phyloP scores from a whole-genome alignment of 2,113 vertebrate species.

The Terrapene triunguis region DNA sequence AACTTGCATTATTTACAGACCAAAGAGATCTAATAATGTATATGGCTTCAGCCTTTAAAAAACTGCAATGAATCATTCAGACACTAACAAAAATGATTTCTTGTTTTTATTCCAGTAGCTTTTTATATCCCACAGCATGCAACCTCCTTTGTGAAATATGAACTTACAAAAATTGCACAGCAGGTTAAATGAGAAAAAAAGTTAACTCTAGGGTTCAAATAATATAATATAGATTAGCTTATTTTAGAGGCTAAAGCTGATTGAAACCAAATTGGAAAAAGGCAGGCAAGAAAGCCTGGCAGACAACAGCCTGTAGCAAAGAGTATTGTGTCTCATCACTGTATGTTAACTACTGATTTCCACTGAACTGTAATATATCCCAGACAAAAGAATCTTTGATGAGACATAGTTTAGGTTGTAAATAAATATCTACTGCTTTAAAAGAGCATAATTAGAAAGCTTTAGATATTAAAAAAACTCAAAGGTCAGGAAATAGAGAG shows the following conservation, averaged over 20 bases:
- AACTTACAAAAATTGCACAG: slow-evolving; percentile 4
- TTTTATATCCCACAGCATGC: slow-evolving; percentile 36
- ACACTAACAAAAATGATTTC: slow-evolving; percentile 10
- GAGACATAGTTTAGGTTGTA: neutral
- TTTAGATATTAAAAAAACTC: neutral
- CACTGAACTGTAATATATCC: neutral
- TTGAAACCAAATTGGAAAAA: neutral
- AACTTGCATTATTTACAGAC: slow-evolving; percentile 4
- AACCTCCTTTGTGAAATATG: slow-evolving; percentile 17
- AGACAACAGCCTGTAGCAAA: neutral
- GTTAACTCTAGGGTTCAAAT: slow-evolving; percentile 20
- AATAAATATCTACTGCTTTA: neutral
- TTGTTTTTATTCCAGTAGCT: neutral
- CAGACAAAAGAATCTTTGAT: neutral
- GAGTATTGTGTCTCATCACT: neutral
- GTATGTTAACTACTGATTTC: neutral
- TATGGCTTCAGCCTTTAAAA: slow-evolving; percentile 27
- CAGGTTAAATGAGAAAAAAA: slow-evolving; percentile 45
- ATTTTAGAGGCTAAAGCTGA: slow-evolving; percentile 46
- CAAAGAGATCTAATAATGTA: slow-evolving; percentile 19
- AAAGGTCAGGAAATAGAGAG: neutral
- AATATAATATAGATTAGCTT: neutral
- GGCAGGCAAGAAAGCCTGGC: neutral
- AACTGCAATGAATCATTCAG: neutral
- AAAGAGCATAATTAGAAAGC: neutral